A percentile compares a stretch with the other conserved stretches of the same genome.
phyloP scores from a whole-genome alignment of 2,113 vertebrate genomes.

The Lampris megalopsis region DNA sequence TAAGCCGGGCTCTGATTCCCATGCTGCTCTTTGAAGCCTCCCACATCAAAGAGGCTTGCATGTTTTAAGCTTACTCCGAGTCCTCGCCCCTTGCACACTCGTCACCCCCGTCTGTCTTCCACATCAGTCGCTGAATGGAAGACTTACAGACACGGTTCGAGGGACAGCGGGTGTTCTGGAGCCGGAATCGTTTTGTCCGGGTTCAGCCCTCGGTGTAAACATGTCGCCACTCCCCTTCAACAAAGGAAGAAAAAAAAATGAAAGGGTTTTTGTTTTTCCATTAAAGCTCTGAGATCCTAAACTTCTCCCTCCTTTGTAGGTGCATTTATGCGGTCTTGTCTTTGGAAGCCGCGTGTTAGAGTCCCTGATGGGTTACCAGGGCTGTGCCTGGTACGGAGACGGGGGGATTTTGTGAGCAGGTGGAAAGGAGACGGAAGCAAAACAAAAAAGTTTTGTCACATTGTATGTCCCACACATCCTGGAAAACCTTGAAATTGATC shows the following conservation, averaged over 20 bases:
- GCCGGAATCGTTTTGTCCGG: constrained; percentile 12
- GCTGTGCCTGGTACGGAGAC: neutral
- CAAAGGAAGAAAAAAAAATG: constrained; percentile 19
- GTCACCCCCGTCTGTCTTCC: neutral
- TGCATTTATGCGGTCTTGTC: constrained; percentile 18
- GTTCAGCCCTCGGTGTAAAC: constrained; percentile 23
- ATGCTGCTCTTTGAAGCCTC: constrained; percentile 50
- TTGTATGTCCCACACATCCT: too few species aligned
- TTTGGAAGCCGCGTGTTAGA: constrained; percentile 14
- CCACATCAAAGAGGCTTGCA: constrained; percentile 37
- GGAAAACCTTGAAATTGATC: too few species aligned
- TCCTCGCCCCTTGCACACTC: constrained; percentile 20
- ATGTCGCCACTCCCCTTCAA: constrained; percentile 28
- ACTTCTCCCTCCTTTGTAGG: constrained; percentile 7
- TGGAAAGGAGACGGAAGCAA: too few species aligned
- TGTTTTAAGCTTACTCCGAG: constrained; percentile 28
- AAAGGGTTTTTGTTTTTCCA: neutral
- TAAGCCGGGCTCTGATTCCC: constrained; percentile 26
- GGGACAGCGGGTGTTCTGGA: constrained; percentile 21
- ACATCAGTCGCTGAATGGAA: constrained; percentile 31
- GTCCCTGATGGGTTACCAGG: too few species aligned
- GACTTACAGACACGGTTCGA: constrained; percentile 30
- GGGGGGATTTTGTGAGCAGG: neutral
- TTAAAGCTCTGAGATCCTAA: constrained; percentile 22
- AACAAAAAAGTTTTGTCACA: too few species aligned